These are phyloP conservation scores for Anastrepha obliqua DNA, from an alignment of 1,140 invertebrate species.

Conservation along the genomic window DNA sequence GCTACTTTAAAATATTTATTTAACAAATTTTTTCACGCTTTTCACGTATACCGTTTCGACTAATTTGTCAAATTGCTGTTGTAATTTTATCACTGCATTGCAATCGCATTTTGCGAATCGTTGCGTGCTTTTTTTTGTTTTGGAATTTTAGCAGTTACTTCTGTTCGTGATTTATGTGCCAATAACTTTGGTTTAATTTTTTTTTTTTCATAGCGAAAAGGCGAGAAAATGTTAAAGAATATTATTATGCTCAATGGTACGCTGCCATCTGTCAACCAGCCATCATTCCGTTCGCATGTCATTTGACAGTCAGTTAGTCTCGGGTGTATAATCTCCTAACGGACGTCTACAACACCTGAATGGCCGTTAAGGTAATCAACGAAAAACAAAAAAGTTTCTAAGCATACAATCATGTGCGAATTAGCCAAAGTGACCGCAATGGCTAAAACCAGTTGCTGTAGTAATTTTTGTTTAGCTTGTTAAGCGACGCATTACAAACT, in stretches of 20 bases:
- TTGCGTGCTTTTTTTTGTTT: not conserved
- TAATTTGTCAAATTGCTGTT: constrained; percentile 46
- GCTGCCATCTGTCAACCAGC: too few relatives aligned
- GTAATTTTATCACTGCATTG: constrained; percentile 38
- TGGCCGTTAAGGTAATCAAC: not conserved
- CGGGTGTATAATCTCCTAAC: not conserved
- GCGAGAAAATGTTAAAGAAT: constrained; percentile 7
- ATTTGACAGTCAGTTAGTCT: not conserved
- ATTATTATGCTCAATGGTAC: too few relatives aligned
- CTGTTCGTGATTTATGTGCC: constrained; percentile 12
- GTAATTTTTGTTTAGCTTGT: not conserved
- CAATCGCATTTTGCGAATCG: constrained; percentile 31
- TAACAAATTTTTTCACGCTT: constrained; percentile 38
- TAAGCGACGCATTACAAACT: constrained; percentile 5
- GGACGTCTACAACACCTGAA: not conserved
- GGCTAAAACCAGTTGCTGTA: constrained; percentile 18
- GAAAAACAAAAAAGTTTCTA: not conserved
- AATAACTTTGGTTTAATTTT: not conserved
- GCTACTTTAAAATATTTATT: constrained; percentile 20
- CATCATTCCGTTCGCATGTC: not conserved
- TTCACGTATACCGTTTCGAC: not conserved
- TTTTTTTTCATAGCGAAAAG: not conserved
- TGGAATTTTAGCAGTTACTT: not conserved
- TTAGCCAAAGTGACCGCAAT: constrained; percentile 5
- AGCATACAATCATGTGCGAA: not conserved